A percentile compares a stretch with the other conserved stretches of the same genome.
Evolutionary conservation across 2,888 invertebrate genomes (phyloP).

Genomic region (Atethmia centrago): DNA sequence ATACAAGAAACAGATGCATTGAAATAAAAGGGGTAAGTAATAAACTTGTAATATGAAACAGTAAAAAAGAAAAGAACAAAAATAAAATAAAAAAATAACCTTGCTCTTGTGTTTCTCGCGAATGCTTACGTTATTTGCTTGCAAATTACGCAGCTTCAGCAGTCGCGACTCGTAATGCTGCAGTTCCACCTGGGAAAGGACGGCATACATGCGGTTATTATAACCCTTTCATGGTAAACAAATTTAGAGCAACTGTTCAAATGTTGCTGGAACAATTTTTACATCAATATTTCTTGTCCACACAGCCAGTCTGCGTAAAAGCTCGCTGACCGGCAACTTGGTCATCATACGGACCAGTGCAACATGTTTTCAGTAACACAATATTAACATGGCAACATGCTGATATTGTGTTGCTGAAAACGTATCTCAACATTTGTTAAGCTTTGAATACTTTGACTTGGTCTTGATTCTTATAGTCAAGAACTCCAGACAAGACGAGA

Average conservation of each 20-base stretch:
- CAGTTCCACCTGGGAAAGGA: constrained; percentile 92
- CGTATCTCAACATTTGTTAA: too few relatives aligned
- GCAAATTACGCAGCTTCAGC: constrained; percentile 95
- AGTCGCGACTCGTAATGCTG: constrained; percentile 96
- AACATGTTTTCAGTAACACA: constrained; percentile 1
- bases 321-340: not conserved
- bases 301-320: not conserved
- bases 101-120: constrained; percentile 92
- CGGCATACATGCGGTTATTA: not conserved
- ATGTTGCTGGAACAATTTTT: not conserved
- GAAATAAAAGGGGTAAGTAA: constrained; percentile 61
- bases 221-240: not conserved
- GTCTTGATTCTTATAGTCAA: too few relatives aligned
- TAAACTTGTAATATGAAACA: constrained; percentile 2
- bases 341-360: too few relatives aligned
- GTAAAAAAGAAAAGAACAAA: constrained; percentile 3
- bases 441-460: too few relatives aligned
- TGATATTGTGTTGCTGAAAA: too few relatives aligned
- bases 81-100: constrained; percentile 77
- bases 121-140: constrained; percentile 94
- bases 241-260: not conserved
- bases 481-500: too few relatives aligned
- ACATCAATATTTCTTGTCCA: not conserved
- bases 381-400: not conserved
- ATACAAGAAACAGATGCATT: constrained; percentile 21